These are phyloP conservation scores for Aphidius colemani DNA, from an alignment of 2,888 invertebrate species.

Conservation along the genomic window DNA sequence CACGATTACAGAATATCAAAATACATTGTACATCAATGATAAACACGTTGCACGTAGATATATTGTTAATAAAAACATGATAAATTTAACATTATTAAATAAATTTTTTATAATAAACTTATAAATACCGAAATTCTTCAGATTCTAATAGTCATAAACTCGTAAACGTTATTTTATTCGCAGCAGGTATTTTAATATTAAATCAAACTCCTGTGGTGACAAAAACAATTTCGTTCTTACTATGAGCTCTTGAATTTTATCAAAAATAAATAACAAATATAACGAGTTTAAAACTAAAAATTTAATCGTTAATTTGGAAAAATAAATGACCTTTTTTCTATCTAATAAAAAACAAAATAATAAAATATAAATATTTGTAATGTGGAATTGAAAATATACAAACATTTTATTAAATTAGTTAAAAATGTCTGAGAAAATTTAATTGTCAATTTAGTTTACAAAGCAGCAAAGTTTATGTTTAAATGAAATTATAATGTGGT, in stretches of 20 bases:
- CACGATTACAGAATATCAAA: too few species aligned
- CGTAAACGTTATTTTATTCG: conserved; percentile 22
- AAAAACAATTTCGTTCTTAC: conserved; percentile 38
- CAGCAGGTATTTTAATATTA: conserved; percentile 34
- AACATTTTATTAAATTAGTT: background rate
- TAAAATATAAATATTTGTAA: too few species aligned
- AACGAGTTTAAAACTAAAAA: background rate
- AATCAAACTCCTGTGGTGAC: conserved; percentile 35
- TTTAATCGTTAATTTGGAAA: conserved; percentile 33
- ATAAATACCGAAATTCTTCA: too few species aligned
- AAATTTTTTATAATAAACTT: too few species aligned
- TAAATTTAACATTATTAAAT: too few species aligned
- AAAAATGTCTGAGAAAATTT: background rate
- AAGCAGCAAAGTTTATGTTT: background rate
- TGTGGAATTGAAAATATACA: too few species aligned
- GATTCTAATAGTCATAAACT: too few species aligned
- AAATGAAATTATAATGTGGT: background rate
- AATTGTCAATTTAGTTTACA: too few species aligned
- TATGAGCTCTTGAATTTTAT: background rate
- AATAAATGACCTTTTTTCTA: conserved; percentile 27
- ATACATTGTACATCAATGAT: too few species aligned
- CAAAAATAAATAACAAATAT: background rate
- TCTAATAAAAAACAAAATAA: conserved; percentile 30
- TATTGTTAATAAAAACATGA: too few species aligned
- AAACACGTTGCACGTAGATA: too few species aligned